Evolutionary conservation across 2,888 invertebrate species (phyloP), one percentile per base, ranked within the genome.

Genomic region (Dascillus cervinus): DNA sequence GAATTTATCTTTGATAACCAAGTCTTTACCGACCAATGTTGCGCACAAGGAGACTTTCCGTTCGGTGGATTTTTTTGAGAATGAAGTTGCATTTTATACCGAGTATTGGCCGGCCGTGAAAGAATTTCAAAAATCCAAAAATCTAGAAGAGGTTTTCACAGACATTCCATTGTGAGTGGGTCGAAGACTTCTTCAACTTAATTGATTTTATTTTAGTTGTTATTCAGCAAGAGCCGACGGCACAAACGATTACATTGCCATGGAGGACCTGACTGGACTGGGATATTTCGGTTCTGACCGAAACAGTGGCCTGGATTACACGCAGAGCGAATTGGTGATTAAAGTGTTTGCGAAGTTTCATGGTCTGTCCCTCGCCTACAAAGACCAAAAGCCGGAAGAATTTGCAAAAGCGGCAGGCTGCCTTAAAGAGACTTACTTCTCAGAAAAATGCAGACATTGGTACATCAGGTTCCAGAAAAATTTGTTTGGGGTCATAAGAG

Each of bases 51-150:
- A 77, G 13, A 75, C 82, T 0, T 83, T 72, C 46, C 68, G 76
- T 33, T 78, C 76, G 20, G 52, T 66, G 2, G 79, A 78, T 26
- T 83, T 82, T 55, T 84, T 83, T 49, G 64, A 65, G 38, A 83
- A 82, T 51, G 83, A 84, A 60, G 77, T 78, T 1, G 62, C 65
- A 29, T 82, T 83, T 54, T 84, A 83, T 55, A 62, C 64, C 20
- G 34, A 58, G 58, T 51, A 71, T 2, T 59, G 74, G 40, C 70
- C 71, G 4, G 60, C 46, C 1, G 44, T 75, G 34, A 47, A 71
- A 1, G 52, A 66, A 20, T 73, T 58, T 34, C 56, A 54, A 37
- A 41, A 44, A 13, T 47, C 51, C 1, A 58, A 56, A 43, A 48
- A 49, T 22, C 12, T 49, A 3, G 22, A 37, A 14, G 39, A 49